These are phyloP conservation scores for Zaprionus bogoriensis DNA, from an alignment of 2,888 invertebrate species.

Conservation along the genomic window DNA sequence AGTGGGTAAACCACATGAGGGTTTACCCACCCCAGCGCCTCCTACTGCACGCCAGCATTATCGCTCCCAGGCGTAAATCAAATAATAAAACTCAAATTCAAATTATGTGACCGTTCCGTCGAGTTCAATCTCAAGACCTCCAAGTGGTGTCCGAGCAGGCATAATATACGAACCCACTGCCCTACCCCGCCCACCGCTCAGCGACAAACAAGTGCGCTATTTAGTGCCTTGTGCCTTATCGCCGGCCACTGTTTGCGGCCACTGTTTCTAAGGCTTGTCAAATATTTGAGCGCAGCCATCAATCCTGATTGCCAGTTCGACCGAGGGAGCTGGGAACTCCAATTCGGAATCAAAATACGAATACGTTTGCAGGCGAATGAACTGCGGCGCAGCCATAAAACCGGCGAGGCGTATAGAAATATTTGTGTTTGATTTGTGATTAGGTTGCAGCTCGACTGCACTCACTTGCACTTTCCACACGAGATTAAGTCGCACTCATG, in stretches of 20 bases:
- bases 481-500: conserved; percentile 41
- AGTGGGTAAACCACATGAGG: neutral
- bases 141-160: conserved; percentile 23
- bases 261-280: conserved; percentile 40
- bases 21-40: neutral
- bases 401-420: conserved; percentile 56
- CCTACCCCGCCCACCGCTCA: neutral
- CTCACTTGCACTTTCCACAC: conserved; percentile 71
- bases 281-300: conserved; percentile 64
- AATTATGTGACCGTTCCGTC: conserved; percentile 35
- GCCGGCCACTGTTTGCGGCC: conserved; percentile 44
- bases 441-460: conserved; percentile 53
- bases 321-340: too few species aligned
- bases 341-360: conserved; percentile 12
- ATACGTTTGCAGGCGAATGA: conserved; percentile 47
- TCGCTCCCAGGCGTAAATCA: conserved; percentile 53
- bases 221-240: conserved; percentile 61
- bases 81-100: conserved; percentile 58
- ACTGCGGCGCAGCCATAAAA: conserved; percentile 54
- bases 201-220: conserved; percentile 61
- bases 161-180: conserved; percentile 46
- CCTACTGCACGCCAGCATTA: neutral
- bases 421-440: conserved; percentile 75
- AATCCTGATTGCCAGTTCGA: conserved; percentile 37
- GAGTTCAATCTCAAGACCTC: conserved; percentile 23